Conservation (phyloP, 2,113 vertebrate species). For the Proterorhinus semilunaris region DNA sequence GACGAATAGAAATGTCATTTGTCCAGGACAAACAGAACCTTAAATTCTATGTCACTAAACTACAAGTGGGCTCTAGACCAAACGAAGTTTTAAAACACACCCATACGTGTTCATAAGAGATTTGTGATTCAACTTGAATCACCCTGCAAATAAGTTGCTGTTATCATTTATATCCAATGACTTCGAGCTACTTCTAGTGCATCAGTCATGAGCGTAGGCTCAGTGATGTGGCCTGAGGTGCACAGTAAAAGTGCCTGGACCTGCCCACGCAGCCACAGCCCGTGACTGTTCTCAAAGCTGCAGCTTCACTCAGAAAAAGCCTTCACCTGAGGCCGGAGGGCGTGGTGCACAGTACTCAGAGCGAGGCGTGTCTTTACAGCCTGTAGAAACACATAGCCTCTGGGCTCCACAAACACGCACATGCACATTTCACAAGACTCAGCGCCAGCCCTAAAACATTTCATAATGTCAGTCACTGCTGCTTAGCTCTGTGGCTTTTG, state of each 20-base stretch:
- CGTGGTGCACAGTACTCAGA: slow-evolving; percentile 23
- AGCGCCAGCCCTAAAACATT: slow-evolving; percentile 13
- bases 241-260: slow-evolving; percentile 28
- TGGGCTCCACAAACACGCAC: slow-evolving; percentile 16
- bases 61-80: background rate
- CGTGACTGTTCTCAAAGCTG: slow-evolving; percentile 47
- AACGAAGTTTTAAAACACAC: background rate
- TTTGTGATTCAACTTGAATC: slow-evolving; percentile 3
- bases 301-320: slow-evolving; percentile 38
- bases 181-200: background rate
- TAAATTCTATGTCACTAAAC: background rate
- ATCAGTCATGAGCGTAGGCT: slow-evolving; percentile 13
- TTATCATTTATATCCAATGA: background rate
- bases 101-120: background rate
- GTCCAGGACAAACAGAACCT: background rate
- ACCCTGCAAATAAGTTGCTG: background rate
- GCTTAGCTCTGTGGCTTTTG: background rate
- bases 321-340: slow-evolving; percentile 49
- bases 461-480: slow-evolving; percentile 7
- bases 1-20: background rate
- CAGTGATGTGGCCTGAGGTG: slow-evolving; percentile 30
- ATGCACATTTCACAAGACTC: slow-evolving; percentile 33
- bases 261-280: slow-evolving; percentile 46
- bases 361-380: slow-evolving; percentile 20
- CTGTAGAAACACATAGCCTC: slow-evolving; percentile 46